These are phyloP conservation scores for Paracentrotus lividus DNA, from an alignment of 53 echinoderm and acorn worm species.

Conservation along the genomic window DNA sequence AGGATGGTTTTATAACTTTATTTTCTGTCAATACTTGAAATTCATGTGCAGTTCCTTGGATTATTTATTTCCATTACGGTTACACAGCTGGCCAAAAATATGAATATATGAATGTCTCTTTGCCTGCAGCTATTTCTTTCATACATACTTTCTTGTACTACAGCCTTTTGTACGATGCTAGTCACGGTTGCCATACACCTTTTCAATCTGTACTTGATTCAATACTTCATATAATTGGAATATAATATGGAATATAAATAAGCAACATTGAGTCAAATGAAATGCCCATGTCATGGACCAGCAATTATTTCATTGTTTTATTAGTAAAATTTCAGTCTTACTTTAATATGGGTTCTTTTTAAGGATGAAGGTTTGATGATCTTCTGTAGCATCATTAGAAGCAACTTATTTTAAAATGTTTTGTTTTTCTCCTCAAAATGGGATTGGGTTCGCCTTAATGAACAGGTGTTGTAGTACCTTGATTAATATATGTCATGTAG, in stretches of 20 bases:
- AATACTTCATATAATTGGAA: not conserved
- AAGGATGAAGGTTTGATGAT: too few relatives aligned
- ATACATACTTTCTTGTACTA: not conserved
- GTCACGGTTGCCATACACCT: not conserved
- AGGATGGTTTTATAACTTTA: not conserved
- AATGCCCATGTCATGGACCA: too few relatives aligned
- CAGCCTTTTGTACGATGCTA: not conserved
- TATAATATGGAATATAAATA: too few relatives aligned
- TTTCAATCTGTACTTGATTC: not conserved
- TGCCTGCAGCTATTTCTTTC: not conserved
- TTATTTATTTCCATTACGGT: constrained; percentile 1
- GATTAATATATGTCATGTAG: too few relatives aligned
- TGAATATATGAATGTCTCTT: not conserved
- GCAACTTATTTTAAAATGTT: not conserved
- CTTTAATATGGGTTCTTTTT: too few relatives aligned
- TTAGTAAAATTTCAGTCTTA: too few relatives aligned
- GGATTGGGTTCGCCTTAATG: too few relatives aligned
- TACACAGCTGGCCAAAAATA: not conserved
- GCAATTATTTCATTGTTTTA: too few relatives aligned
- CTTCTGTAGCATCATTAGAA: too few relatives aligned
- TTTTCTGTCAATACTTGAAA: not conserved
- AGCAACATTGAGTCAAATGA: too few relatives aligned
- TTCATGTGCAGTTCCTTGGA: constrained; percentile 27
- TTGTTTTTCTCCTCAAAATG: not conserved
- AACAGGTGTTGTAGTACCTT: not conserved